A percentile compares a stretch with the other conserved stretches of the same genome.
Conservation (phyloP, 2,797 vertebrate species). For the Takifugu rubripes region DNA sequence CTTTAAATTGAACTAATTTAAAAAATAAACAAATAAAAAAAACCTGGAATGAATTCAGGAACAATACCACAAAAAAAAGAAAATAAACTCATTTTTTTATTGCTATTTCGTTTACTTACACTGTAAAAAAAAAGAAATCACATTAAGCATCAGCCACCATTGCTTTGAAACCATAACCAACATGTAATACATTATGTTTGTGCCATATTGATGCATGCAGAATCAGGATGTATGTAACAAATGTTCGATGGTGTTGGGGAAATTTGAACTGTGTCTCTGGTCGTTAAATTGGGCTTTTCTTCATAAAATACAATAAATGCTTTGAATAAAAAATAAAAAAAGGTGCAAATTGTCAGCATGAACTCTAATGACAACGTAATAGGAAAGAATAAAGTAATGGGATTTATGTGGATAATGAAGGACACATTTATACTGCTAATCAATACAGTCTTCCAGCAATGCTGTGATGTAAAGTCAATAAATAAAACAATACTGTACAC, state of each 20-base stretch:
- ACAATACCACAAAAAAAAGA: conserved; percentile 13
- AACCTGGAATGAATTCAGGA: conserved; percentile 18
- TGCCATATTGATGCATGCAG: conserved; percentile 32
- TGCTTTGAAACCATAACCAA: conserved; percentile 33
- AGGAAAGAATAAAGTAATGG: conserved; percentile 44
- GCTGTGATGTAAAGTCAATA: conserved; percentile 73
- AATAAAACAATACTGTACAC: conserved; percentile 74
- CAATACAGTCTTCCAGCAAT: conserved; percentile 67
- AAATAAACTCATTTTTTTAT: conserved; percentile 39
- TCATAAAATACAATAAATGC: conserved; percentile 4
- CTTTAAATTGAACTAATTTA: neutral
- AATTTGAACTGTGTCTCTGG: conserved; percentile 11
- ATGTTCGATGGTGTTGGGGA: conserved; percentile 1
- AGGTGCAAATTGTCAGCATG: conserved; percentile 52
- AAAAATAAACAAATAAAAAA: conserved; percentile 10
- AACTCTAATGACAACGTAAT: conserved; percentile 41
- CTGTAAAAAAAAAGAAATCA: conserved; percentile 28
- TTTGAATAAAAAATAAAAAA: conserved; percentile 38
- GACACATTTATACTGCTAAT: conserved; percentile 57
- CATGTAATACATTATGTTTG: conserved; percentile 24
- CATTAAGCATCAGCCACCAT: conserved; percentile 19
- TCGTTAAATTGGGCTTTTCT: conserved; percentile 16
- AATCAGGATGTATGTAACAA: conserved; percentile 21
- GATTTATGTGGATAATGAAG: conserved; percentile 44
- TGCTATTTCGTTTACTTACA: conserved; percentile 39